phyloP scores from a whole-genome alignment of 2,113 vertebrate species.

The Galeopterus variegatus region DNA sequence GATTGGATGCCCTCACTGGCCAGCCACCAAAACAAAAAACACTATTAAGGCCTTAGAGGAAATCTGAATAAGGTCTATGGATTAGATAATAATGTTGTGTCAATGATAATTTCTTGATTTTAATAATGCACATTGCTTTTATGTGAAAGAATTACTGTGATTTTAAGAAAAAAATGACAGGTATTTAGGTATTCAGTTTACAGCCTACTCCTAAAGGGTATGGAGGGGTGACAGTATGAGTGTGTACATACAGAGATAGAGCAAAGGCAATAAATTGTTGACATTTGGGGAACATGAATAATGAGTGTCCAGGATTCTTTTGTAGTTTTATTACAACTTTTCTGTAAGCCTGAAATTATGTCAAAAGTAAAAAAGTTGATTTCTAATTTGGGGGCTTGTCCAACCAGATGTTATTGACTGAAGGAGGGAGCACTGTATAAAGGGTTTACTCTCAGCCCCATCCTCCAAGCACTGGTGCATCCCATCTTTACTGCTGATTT shows the following conservation, averaged over 20 bases:
- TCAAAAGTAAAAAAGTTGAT: background rate
- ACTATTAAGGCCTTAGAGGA: background rate
- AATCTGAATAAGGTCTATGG: background rate
- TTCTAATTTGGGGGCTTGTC: background rate
- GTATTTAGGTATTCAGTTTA: background rate
- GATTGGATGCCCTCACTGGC: too few relatives aligned
- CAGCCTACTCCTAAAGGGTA: background rate
- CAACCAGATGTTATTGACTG: background rate
- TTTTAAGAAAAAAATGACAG: background rate
- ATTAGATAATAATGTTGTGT: background rate
- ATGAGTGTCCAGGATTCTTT: background rate
- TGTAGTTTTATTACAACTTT: background rate
- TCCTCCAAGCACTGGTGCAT: background rate
- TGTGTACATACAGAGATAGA: background rate
- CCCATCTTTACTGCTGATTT: background rate
- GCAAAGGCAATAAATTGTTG: background rate
- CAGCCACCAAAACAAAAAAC: background rate
- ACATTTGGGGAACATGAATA: background rate
- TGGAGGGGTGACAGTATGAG: background rate
- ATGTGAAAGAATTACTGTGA: background rate
- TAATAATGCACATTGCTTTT: background rate
- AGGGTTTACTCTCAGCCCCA: background rate
- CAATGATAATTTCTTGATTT: slow-evolving; percentile 18
- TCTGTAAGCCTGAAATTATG: background rate
- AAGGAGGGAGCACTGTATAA: background rate